Conservation (phyloP, 2,797 vertebrate species). For the Melanotaenia boesemani region DNA sequence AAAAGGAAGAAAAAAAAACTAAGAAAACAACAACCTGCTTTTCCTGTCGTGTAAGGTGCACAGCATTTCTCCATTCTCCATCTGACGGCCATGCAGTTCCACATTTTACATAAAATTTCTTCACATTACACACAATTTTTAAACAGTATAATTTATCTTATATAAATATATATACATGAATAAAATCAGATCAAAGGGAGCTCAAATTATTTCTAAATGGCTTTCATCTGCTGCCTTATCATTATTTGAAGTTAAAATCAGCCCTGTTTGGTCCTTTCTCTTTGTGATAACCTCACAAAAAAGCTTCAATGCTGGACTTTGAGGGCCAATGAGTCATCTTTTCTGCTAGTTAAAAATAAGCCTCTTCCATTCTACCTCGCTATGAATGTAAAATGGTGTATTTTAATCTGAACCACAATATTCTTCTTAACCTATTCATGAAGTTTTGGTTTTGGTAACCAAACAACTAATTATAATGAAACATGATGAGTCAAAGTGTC, state of each 20-base stretch:
- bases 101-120: slow-evolving; percentile 36
- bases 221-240: slow-evolving; percentile 58
- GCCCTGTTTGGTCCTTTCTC: slow-evolving; percentile 40
- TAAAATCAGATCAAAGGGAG: slow-evolving; percentile 63
- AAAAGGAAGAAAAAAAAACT: neutral
- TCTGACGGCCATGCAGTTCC: slow-evolving; percentile 11
- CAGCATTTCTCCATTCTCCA: slow-evolving; percentile 27
- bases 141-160: slow-evolving; percentile 30
- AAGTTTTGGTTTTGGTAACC: neutral
- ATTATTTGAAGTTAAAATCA: slow-evolving; percentile 51
- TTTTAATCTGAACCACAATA: neutral
- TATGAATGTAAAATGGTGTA: neutral
- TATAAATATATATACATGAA: slow-evolving; percentile 10
- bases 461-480: neutral
- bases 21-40: no score
- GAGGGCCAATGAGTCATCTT: slow-evolving; percentile 49
- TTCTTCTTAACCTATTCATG: neutral
- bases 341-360: slow-evolving; percentile 55
- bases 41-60: slow-evolving; percentile 9
- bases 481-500: neutral
- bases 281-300: slow-evolving; percentile 38
- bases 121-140: slow-evolving; percentile 28
- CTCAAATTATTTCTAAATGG: slow-evolving; percentile 61
- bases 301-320: slow-evolving; percentile 40
- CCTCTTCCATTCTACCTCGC: slow-evolving; percentile 15